Base-by-base conservation (phyloP, 2,797 vertebrate species). In the Oophaga sylvatica region DNA sequence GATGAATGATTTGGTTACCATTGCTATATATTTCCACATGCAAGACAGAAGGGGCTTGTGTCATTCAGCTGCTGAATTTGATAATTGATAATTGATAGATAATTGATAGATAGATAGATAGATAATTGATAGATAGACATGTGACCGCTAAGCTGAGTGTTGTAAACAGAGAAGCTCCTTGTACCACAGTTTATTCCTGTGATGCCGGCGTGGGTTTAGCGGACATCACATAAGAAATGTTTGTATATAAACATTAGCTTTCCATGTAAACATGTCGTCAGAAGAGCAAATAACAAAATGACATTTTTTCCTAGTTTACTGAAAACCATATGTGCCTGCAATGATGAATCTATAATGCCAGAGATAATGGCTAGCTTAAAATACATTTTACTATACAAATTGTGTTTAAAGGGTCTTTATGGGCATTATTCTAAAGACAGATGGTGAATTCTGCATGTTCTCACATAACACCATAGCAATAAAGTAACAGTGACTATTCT, bases 161-260 rank as follows among this genome's bases (percentile, higher is more conserved):
- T 71, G 87, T 76, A 68, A 78, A 71, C 63, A 70, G 65, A 62
- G 41, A 81, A 77, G 59, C 59, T 83, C 15, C 53, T 13, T 77
- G 59, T 77, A 78, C 81, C 63, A 60, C 73, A 87, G 63, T 83
- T 83, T 87, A 83, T 77, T 87, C 65, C 65, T 78, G 13, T 53
- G 45, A 83, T 78, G 73, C 73, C 45, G 62, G 68, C 75, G 81
- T 83, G 81, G 73, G 60, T 63, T 87, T 76, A 62, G 29, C 71
- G 81, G 86, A 81, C 80, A 87, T 87, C 86, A 77, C 71, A 26
- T 60, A 62, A 76, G 57, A 81, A 59, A 87, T 59, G 45, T 53
- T 12, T 87, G 71, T 83, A 19, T 83, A 68, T 87, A 87, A 87
- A 83, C 80, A 87, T 77, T 83, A 59, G 48, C 63, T 79, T 87